A percentile compares a stretch with the other conserved stretches of the same genome.
Conservation (phyloP, 2,888 invertebrate species). For the Patella depressa region DNA sequence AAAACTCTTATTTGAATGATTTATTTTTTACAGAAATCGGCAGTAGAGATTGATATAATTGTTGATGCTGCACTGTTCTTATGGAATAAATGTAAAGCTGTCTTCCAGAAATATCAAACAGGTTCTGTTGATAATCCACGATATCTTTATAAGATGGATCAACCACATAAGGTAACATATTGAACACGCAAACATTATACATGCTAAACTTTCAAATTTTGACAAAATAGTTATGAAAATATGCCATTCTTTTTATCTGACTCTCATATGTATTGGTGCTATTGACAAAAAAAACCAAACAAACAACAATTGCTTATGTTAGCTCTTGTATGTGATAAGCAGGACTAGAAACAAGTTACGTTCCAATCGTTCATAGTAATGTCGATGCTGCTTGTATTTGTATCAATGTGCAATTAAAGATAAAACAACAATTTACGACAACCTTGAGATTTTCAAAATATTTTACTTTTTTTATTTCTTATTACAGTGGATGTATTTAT, state of each 20-base stretch:
- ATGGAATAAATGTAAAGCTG: conserved; percentile 69
- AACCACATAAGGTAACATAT: conserved; percentile 64
- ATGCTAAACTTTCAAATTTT: too few species aligned
- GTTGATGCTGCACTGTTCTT: conserved; percentile 68
- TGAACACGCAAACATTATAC: too few species aligned
- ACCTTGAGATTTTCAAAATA: too few species aligned
- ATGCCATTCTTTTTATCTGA: too few species aligned
- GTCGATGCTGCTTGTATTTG: not conserved
- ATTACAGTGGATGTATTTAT: conserved; percentile 69
- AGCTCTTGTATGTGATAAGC: too few species aligned
- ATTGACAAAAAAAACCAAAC: too few species aligned
- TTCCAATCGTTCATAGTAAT: too few species aligned
- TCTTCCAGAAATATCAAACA: conserved; percentile 69
- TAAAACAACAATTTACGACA: too few species aligned
- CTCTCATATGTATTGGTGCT: too few species aligned
- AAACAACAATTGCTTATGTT: too few species aligned
- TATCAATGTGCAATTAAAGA: not conserved
- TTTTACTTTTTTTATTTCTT: not conserved
- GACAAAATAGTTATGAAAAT: too few species aligned
- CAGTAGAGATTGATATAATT: conserved; percentile 67
- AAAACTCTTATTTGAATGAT: not conserved
- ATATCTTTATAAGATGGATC: conserved; percentile 69
- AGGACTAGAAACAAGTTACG: too few species aligned
- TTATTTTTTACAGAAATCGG: conserved; percentile 51
- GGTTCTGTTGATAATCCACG: conserved; percentile 68